Base-by-base conservation (phyloP, 2,113 vertebrate genomes). In the Macquaria ambigua region DNA sequence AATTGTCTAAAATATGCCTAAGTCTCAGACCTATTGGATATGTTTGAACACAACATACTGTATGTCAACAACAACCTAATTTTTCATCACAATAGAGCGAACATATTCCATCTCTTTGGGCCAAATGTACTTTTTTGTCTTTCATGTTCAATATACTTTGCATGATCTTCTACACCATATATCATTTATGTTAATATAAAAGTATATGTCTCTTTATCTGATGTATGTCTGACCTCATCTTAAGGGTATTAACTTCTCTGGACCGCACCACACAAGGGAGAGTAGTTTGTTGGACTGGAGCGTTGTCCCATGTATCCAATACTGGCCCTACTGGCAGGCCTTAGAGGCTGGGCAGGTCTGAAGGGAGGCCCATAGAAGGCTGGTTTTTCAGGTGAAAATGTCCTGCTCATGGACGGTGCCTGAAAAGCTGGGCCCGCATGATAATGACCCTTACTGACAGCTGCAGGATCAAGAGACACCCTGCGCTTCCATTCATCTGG, bases 401-500 rank as follows among this genome's bases (percentile, higher is more conserved):
- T 92, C 84, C 88, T 94, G 15, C 75, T 91, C 25, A 72, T 62
- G 58, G 90, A 66, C 67, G 10, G 25, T 83, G 77, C 6, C 76
- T 7, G 72, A 82, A 68, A 74, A 82, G 82, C 0, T 52, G 90
- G 58, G 84, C 74, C 81, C 4, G 74, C 34, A 73, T 84, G 66
- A 61, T 89, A 90, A 64, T 72, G 80, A 69, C 85, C 83, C 72
- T 67, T 63, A 18, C 78, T 87, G 1, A 85, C 86, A 77, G 89
- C 79, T 68, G 95, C 82, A 31, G 95, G 91, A 77, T 95, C 94
- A 0, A 94, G 95, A 82, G 96, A 94, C 59, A 96, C 94, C 86
- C 94, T 95, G 39, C 90, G 93, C 80, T 96, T 97, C 97, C 97
- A 97, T 53, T 96, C 95, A 41, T 95, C 92, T 3, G 96, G 95